Conservation (phyloP, 2,888 invertebrate genomes). For the Helleia helle region DNA sequence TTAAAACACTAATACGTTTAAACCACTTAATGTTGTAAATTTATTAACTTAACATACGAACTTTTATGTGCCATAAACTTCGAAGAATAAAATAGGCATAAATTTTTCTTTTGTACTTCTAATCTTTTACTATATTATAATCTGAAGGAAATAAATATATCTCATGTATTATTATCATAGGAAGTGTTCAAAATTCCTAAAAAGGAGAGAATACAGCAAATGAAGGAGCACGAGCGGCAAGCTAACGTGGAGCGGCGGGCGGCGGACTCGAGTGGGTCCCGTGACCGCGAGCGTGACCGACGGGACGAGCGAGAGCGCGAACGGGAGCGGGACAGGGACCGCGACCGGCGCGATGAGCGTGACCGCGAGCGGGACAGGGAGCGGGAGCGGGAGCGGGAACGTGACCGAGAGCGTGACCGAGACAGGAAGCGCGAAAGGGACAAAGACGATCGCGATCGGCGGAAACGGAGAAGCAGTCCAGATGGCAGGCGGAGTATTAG, state of each 20-base stretch:
- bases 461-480: conserved; percentile 57
- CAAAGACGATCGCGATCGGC: conserved; percentile 47
- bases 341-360: conserved; percentile 40
- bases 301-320: conserved; percentile 33
- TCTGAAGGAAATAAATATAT: no score
- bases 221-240: conserved; percentile 95
- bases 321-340: conserved; percentile 35
- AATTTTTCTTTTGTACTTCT: no score
- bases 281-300: conserved; percentile 43
- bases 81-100: no score
- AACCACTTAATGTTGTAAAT: no score
- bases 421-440: conserved; percentile 38
- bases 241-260: conserved; percentile 78
- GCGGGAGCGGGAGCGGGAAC: conserved; percentile 39
- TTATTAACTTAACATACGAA: no score
- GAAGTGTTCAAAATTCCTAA: conserved; percentile 92
- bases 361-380: conserved; percentile 37
- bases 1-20: no score
- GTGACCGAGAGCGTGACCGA: conserved; percentile 35
- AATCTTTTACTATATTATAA: no score
- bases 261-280: conserved; percentile 57
- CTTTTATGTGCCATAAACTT: no score
- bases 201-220: conserved; percentile 93
- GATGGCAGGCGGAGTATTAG: conserved; percentile 62
- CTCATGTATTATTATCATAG: conserved; percentile 33